Evolutionary conservation across 2,113 vertebrate genomes (phyloP).

Genomic region (Promerops cafer): DNA sequence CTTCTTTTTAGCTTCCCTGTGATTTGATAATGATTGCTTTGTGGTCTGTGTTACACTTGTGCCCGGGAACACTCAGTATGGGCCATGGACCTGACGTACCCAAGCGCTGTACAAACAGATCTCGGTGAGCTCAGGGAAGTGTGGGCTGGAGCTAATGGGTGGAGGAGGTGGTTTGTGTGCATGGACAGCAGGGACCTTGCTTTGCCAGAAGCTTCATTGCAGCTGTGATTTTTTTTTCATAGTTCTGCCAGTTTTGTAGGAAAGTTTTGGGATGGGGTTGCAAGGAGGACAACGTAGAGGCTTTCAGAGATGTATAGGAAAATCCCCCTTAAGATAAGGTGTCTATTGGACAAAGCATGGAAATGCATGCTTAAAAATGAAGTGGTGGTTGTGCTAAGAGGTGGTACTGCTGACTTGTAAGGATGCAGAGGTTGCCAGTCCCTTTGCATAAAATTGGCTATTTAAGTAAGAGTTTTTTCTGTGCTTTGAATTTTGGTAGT

Average conservation of each 20-base stretch:
- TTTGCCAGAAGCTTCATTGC: not conserved
- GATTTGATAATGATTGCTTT: constrained; percentile 25
- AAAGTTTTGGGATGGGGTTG: not conserved
- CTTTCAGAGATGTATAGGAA: not conserved
- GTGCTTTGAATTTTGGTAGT: not conserved
- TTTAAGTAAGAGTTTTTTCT: not conserved
- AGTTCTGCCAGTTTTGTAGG: not conserved
- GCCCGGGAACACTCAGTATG: not conserved
- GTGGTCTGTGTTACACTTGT: not conserved
- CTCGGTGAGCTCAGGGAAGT: accelerated
- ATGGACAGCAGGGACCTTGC: not conserved
- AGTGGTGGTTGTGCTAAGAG: not conserved
- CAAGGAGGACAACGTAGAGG: not conserved
- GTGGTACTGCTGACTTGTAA: not conserved
- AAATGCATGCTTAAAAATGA: not conserved
- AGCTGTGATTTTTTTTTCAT: not conserved
- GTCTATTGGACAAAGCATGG: not conserved
- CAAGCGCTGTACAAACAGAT: not conserved
- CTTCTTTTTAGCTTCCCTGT: not conserved
- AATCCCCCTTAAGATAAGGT: not conserved
- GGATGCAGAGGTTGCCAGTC: not conserved
- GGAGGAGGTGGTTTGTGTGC: not conserved
- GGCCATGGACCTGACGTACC: not conserved
- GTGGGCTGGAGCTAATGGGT: not conserved
- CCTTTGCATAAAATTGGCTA: not conserved